A percentile compares a stretch with the other conserved stretches of the same genome.
These are phyloP conservation scores for Anarsia innoxiella DNA, from an alignment of 2,888 invertebrate genomes.

Conservation along the genomic window DNA sequence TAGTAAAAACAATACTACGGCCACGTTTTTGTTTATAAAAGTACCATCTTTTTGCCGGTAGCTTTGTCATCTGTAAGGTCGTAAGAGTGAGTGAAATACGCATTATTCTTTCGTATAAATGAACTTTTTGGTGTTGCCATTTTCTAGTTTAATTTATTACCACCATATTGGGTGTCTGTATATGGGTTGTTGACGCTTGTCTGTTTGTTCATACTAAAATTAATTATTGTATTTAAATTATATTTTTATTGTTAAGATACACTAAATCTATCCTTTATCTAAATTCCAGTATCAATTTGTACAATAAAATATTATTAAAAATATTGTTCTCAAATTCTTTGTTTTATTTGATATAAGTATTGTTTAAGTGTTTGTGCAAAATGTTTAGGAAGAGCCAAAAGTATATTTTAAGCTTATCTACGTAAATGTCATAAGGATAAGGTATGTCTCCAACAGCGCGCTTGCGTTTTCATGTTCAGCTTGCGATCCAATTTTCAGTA, in stretches of 20 bases:
- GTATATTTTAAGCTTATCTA: too few relatives aligned
- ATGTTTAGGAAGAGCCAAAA: too few relatives aligned
- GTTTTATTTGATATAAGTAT: too few relatives aligned
- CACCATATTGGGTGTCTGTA: slow-evolving; percentile 52
- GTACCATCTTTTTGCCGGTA: too few relatives aligned
- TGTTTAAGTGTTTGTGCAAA: too few relatives aligned
- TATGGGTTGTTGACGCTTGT: slow-evolving; percentile 59
- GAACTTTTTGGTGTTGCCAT: slow-evolving; percentile 31
- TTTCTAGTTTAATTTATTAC: slow-evolving; percentile 34
- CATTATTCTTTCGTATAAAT: slow-evolving; percentile 5
- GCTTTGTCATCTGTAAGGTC: not conserved
- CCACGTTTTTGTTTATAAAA: too few relatives aligned
- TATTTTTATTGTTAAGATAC: slow-evolving; percentile 49
- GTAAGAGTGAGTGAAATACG: not conserved
- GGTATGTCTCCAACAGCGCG: too few relatives aligned
- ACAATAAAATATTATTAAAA: slow-evolving; percentile 60
- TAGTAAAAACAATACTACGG: too few relatives aligned
- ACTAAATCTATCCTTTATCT: slow-evolving; percentile 58
- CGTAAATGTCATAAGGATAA: too few relatives aligned
- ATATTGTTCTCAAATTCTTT: slow-evolving; percentile 45
- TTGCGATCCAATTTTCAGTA: too few relatives aligned
- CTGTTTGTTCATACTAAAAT: slow-evolving; percentile 43
- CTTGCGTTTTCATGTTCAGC: too few relatives aligned
- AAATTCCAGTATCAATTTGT: slow-evolving; percentile 69
- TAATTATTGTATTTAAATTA: slow-evolving; percentile 44